A percentile compares a stretch with the other conserved stretches of the same genome.
These are phyloP conservation scores for Xyrauchen texanus DNA, from an alignment of 2,113 vertebrate genomes.

Conservation along the genomic window DNA sequence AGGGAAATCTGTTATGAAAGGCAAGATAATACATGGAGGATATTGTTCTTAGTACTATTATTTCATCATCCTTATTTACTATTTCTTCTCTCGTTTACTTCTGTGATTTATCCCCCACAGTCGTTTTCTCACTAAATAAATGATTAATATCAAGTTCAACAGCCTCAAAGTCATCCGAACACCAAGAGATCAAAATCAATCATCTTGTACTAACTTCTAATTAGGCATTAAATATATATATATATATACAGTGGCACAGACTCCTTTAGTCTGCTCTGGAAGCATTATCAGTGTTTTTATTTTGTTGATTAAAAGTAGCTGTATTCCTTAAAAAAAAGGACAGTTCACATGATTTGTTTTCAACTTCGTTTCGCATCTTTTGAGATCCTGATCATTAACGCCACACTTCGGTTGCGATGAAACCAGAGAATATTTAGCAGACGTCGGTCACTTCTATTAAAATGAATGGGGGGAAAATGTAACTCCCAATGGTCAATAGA, in stretches of 20 bases:
- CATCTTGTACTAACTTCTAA: constrained; percentile 19
- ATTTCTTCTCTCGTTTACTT: neutral
- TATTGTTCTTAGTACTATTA: neutral
- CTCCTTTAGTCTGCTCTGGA: neutral
- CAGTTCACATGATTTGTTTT: neutral
- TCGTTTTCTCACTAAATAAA: constrained; percentile 6
- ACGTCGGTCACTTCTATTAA: neutral
- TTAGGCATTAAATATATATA: neutral
- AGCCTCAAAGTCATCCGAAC: constrained; percentile 1
- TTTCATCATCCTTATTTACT: neutral
- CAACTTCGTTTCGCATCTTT: neutral
- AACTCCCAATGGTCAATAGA: no score
- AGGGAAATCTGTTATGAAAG: no score
- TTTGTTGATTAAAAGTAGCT: neutral
- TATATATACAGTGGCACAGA: no score
- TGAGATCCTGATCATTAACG: constrained; percentile 23
- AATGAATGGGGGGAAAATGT: neutral
- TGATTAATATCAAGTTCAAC: constrained; percentile 8
- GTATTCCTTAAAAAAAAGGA: constrained; percentile 1
- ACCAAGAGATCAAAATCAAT: constrained; percentile 28
- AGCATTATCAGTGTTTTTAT: neutral
- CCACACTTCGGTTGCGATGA: neutral
- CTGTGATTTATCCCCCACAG: neutral
- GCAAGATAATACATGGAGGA: no score
- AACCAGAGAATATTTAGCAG: neutral